Evolutionary conservation across 2,888 invertebrate species (phyloP), one percentile per base, ranked within the genome.

Genomic region (Nemoura dubitans): DNA sequence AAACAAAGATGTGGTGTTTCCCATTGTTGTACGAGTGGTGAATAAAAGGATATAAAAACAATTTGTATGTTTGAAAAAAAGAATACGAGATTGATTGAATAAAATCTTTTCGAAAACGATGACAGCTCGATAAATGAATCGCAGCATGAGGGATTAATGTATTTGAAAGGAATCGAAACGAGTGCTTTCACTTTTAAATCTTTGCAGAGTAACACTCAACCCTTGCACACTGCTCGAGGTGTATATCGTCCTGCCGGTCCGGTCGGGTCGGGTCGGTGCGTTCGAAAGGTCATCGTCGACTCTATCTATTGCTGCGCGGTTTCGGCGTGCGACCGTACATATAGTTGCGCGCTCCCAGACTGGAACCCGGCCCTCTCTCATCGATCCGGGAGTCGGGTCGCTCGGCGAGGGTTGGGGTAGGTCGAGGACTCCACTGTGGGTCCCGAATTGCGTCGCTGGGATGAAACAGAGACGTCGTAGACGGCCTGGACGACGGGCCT

Each of bases 101-200:
- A 84, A 59, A 84, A 84, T 84, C 84, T 84, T 84, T 42, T 42
- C 21, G 21, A 83, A 83, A 83, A 76, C 26, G 27, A 14, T 84
- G 84, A 84, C 84, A 84, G 84, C 84, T 84, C 83, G 83, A 83
- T 83, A 29, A 36, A 78, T 78, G 59, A 7, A 59, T 21, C 59
- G 3, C 59, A 16, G 21, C 59, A 14, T 59, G 59, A 59, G 59
- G 59, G 59, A 59, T 59, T 59, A n/a, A 59, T 21, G 59, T 1
- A 59, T 10, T 21, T 59, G 59, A 16, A 59, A 59, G 59, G 59
- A 7, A 59, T 21, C 59, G 59, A 21, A 59, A 21, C 10, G 78
- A 26, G 10, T 3, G 78, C 29, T 78, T 78, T 78, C 29, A 78
- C 27, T 78, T 78, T 27, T 78, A 1, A 78, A 27, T 78, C 28